A percentile compares a stretch with the other conserved stretches of the same genome.
Evolutionary conservation across 1,140 invertebrate genomes (phyloP).

Genomic region (Bombus turneri): DNA sequence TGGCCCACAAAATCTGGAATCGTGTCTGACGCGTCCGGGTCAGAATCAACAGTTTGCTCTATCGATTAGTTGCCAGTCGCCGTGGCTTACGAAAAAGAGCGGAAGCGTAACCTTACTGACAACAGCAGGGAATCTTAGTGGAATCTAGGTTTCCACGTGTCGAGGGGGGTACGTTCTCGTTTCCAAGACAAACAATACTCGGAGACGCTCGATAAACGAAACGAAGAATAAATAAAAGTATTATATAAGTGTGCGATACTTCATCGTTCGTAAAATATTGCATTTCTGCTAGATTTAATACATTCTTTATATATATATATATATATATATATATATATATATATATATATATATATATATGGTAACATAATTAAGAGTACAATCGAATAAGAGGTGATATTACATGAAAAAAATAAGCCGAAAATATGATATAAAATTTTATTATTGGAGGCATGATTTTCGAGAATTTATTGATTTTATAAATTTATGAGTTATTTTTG

Average conservation of each 20-base stretch:
- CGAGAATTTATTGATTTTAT: too few relatives aligned
- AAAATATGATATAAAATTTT: too few relatives aligned
- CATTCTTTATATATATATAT: too few relatives aligned
- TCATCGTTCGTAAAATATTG: background rate
- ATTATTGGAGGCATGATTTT: too few relatives aligned
- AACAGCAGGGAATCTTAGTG: constrained; percentile 2
- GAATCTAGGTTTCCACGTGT: constrained; percentile 15
- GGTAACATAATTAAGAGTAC: too few relatives aligned
- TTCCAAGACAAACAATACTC: background rate
- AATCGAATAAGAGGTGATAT: too few relatives aligned
- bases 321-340: too few relatives aligned
- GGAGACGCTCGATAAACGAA: background rate
- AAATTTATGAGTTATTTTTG: too few relatives aligned
- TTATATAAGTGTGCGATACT: too few relatives aligned
- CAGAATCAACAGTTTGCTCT: constrained; percentile 81
- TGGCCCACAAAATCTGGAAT: constrained; percentile 56
- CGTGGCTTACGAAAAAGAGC: constrained; percentile 60
- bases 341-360: too few relatives aligned
- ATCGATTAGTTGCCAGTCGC: constrained; percentile 74
- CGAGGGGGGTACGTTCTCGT: background rate
- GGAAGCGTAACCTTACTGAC: constrained; percentile 20
- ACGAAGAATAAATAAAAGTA: background rate
- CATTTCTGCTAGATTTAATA: background rate
- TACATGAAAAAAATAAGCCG: too few relatives aligned
- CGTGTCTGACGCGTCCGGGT: constrained; percentile 67